phyloP scores from a whole-genome alignment of 2,113 vertebrate genomes.

The Tympanuchus pallidicinctus region DNA sequence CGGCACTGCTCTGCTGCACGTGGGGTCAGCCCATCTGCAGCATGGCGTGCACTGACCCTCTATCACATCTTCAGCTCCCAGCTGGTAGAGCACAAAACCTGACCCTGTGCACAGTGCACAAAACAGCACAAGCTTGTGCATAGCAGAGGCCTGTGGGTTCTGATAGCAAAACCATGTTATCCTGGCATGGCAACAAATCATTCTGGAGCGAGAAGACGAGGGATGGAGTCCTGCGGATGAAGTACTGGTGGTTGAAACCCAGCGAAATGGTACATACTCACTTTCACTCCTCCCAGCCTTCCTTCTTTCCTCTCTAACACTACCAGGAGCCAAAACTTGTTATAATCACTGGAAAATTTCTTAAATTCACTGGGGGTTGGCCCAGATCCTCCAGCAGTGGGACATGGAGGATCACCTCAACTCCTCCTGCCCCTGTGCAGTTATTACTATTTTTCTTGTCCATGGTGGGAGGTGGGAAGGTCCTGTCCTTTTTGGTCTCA shows the following conservation, averaged over 20 bases:
- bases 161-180: accelerated
- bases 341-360: background rate
- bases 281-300: background rate
- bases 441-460: no score
- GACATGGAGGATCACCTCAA: background rate
- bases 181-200: background rate
- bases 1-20: background rate
- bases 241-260: background rate
- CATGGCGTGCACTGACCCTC: accelerated
- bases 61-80: background rate
- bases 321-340: background rate
- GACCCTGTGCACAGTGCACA: background rate
- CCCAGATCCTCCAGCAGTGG: no score
- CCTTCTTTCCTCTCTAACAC: background rate
- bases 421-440: background rate
- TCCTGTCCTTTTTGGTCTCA: background rate
- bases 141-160: background rate
- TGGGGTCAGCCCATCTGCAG: background rate
- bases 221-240: background rate
- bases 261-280: background rate
- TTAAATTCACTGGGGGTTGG: background rate
- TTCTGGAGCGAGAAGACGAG: background rate
- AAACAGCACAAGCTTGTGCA: accelerated
- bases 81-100: background rate
- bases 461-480: background rate